phyloP scores from a whole-genome alignment of 2,888 invertebrate species.

The Meandrusa payeni region DNA sequence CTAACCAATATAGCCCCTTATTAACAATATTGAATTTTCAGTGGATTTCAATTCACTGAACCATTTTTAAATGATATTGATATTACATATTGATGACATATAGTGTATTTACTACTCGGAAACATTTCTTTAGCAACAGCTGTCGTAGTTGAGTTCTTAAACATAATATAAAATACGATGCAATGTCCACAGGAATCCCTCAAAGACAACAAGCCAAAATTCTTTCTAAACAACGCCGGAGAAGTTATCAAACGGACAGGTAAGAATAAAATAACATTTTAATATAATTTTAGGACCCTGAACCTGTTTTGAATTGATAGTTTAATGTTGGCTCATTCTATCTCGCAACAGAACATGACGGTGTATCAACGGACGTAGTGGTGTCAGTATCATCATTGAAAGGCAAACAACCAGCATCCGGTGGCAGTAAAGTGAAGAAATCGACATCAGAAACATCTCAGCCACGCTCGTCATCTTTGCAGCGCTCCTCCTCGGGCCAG shows the following conservation, averaged over 20 bases:
- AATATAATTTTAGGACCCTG: no score
- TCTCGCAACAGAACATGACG: constrained; percentile 56
- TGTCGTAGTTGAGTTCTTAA: no score
- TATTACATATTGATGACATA: no score
- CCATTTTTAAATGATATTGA: no score
- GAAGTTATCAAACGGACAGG: constrained; percentile 75
- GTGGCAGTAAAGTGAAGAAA: constrained; percentile 72
- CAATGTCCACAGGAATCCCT: constrained; percentile 59
- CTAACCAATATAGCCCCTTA: no score
- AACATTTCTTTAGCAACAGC: no score
- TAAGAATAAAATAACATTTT: constrained; percentile 37
- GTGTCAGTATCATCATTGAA: constrained; percentile 69
- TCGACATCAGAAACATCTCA: constrained; percentile 66
- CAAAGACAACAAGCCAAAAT: constrained; percentile 71
- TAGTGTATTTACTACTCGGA: no score
- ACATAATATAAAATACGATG: background rate
- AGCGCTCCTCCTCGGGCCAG: constrained; percentile 69
- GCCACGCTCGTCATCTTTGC: constrained; percentile 65
- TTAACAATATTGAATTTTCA: no score
- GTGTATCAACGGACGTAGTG: constrained; percentile 62
- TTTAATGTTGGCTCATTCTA: no score
- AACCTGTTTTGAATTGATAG: no score
- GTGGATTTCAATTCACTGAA: no score
- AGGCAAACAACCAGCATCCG: constrained; percentile 73
- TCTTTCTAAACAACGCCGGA: constrained; percentile 75